A percentile compares a stretch with the other conserved stretches of the same genome.
phyloP scores from a whole-genome alignment of 2,888 invertebrate genomes.

The Teinopalpus imperialis region DNA sequence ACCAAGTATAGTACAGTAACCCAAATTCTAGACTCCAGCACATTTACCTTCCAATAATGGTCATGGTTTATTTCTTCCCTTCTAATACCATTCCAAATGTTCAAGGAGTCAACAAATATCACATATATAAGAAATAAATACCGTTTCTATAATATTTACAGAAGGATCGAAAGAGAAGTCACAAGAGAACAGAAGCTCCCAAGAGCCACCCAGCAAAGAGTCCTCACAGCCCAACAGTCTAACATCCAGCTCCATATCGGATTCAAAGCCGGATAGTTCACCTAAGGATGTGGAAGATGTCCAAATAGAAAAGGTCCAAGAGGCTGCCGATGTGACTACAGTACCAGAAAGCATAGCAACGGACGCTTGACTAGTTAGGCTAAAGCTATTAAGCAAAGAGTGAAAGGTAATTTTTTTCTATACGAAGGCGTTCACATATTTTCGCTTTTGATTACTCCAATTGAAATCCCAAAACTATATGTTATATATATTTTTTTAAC shows the following conservation, averaged over 20 bases:
- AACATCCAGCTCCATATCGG: constrained; percentile 70
- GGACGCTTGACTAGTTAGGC: constrained; percentile 67
- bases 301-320: constrained; percentile 38
- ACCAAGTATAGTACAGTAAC: too few relatives aligned
- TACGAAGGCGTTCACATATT: constrained; percentile 29
- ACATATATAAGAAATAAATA: neutral
- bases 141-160: constrained; percentile 18
- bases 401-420: constrained; percentile 39
- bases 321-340: constrained; percentile 40
- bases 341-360: constrained; percentile 37
- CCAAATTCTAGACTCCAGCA: too few relatives aligned
- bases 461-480: too few relatives aligned
- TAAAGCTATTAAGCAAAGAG: constrained; percentile 48
- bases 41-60: too few relatives aligned
- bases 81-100: too few relatives aligned
- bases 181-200: constrained; percentile 55
- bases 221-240: constrained; percentile 69
- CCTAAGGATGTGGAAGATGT: constrained; percentile 37
- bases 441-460: neutral
- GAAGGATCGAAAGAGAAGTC: constrained; percentile 59
- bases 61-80: too few relatives aligned
- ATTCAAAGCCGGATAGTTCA: constrained; percentile 61
- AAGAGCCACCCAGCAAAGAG: constrained; percentile 67
- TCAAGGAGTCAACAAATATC: too few relatives aligned
- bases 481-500: too few relatives aligned